Conservation (phyloP, 2,113 vertebrate species). For the Macaca fascicularis region T2T-MFA8v1.1 NC_088380.1:124628501-124629000, state of each 20-base stretch:
- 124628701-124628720: not conserved
- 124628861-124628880: not conserved
- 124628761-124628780: not conserved
- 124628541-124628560: not conserved
- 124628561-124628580: not conserved
- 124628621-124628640: not conserved
- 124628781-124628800: not conserved
- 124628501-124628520: not conserved
- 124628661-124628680: not conserved
- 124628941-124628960: not conserved
- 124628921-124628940: not conserved
- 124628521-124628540: not conserved
- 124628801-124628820: not conserved
- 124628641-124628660: not conserved
- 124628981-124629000: not conserved
- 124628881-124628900: not conserved
- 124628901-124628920: conserved; percentile 14
- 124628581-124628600: not conserved
- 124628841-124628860: not conserved
- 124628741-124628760: not conserved
- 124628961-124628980: not conserved
- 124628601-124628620: not conserved
- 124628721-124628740: conserved; percentile 7
- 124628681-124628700: not conserved
- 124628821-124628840: not conserved